Percentiles rank a stretch among this genome's conserved stretches.
phyloP scores from a whole-genome alignment of 2,113 vertebrate genomes.

The Macrotis lagotis region DNA sequence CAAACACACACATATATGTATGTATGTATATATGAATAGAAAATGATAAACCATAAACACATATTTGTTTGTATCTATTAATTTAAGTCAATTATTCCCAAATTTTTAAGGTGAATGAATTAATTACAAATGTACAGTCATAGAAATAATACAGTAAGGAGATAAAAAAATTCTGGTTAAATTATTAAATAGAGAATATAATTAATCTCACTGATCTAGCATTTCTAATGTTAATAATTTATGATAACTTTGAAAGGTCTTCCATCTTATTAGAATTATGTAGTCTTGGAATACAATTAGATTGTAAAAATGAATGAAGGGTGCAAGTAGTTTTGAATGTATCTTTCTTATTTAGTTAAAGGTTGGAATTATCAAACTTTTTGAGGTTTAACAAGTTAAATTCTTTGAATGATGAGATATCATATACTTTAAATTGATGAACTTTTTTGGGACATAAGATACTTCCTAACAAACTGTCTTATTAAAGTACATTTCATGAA shows the following conservation, averaged over 20 bases:
- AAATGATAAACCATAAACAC: neutral
- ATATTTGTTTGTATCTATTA: neutral
- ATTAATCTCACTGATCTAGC: neutral
- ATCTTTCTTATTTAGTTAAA: slow-evolving; percentile 16
- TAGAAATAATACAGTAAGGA: neutral
- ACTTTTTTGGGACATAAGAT: neutral
- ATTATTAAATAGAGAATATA: slow-evolving; percentile 8
- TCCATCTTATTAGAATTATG: neutral
- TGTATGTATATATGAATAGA: neutral
- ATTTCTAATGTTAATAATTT: neutral
- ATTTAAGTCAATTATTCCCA: neutral
- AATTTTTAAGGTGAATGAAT: neutral
- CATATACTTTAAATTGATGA: neutral
- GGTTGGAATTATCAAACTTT: slow-evolving; percentile 3
- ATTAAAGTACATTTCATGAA: neutral
- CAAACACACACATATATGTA: no score
- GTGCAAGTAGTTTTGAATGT: neutral
- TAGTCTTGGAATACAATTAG: neutral
- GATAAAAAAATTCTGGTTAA: neutral
- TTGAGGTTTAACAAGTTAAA: slow-evolving; percentile 10
- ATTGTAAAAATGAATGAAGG: neutral
- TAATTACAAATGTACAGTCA: neutral
- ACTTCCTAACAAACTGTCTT: neutral
- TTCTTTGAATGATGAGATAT: neutral
- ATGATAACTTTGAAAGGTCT: neutral